Evolutionary conservation across 2,888 invertebrate genomes (phyloP).

Genomic region (Eristalinus sepulchralis): DNA sequence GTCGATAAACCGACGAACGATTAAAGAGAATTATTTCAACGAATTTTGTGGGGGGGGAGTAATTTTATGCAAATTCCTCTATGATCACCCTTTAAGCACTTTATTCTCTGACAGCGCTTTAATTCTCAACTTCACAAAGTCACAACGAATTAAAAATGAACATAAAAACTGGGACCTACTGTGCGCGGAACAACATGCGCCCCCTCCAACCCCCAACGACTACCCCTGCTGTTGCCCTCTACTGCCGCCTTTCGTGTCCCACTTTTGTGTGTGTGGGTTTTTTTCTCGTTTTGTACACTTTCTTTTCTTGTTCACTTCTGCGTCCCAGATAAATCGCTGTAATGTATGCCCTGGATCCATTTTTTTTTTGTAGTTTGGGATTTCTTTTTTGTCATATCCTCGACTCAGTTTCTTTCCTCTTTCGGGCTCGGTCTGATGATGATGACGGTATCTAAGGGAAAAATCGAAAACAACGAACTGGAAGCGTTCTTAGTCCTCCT

Average conservation of each 20-base stretch:
- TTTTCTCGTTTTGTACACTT: neutral
- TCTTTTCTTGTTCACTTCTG: conserved; percentile 19
- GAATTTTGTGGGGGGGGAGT: conserved; percentile 7
- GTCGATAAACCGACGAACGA: conserved; percentile 1
- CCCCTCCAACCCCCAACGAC: conserved; percentile 15
- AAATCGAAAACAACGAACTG: conserved; percentile 54
- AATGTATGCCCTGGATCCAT: conserved; percentile 56
- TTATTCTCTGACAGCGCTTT: conserved; percentile 58
- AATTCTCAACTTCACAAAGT: conserved; percentile 64
- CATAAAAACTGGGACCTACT: conserved; percentile 50
- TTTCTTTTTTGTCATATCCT: neutral
- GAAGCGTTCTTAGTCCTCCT: conserved; percentile 37
- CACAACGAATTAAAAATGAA: conserved; percentile 61
- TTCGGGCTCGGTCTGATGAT: conserved; percentile 31
- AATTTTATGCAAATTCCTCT: conserved; percentile 55
- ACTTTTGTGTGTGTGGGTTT: neutral
- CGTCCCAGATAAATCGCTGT: conserved; percentile 61
- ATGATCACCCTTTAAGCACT: conserved; percentile 59
- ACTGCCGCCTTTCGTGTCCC: neutral
- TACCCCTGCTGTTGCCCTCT: conserved; percentile 3
- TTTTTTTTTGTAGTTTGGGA: neutral
- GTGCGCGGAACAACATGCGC: neutral
- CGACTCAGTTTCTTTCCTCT: conserved; percentile 4
- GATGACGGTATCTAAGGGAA: conserved; percentile 45
- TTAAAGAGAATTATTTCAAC: conserved; percentile 32